Base-by-base conservation (phyloP, 2,797 vertebrate species). In the Gymnothorax javanicus region DNA sequence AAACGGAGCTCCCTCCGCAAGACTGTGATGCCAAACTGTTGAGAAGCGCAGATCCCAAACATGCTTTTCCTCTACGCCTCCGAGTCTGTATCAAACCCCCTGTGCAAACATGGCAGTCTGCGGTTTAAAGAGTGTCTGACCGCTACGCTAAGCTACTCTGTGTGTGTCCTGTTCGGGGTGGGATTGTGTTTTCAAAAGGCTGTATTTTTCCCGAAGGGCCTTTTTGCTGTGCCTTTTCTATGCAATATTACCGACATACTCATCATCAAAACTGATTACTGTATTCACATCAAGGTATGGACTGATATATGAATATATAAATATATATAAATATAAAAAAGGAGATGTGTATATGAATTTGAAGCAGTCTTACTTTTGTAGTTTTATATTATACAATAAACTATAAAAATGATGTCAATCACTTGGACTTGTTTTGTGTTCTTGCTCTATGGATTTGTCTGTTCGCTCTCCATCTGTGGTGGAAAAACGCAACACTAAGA, bases 381-480 rank as follows among this genome's bases (percentile, higher is more conserved):
- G 96, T 96, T 97, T 96, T 97, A 96, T 97, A 97, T 97, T 96
- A 95, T 97, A 97, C 96, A 97, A 96, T 97, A 97, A 97, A 97
- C 92, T 87, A 89, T 95, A 94, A 96, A 95, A 94, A 95, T 62
- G 84, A 92, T 81, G 89, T 77, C 6, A 83, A 43, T 85, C 59
- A 23, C 85, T 58, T 0, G 71, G 7, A 43, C 57, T 57, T 54
- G 23, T 54, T 33, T 85, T 62, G 33, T 84, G 79, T 69, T 15
- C 13, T 17, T 77, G 23, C 13, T 50, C 17, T 12, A 20, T 1
- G 12, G 43, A 8, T 43, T 77, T 12, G 13, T 77, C 43, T 52
- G 27, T 52, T 17, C 1, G 7, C 52, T 33, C 27, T 17, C 43
- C 6, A 5, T 52, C 33, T 79, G 50, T 52, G 8, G 50, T 54